phyloP scores from a whole-genome alignment of 2,113 vertebrate genomes.

The Thamnaconus septentrionalis region DNA sequence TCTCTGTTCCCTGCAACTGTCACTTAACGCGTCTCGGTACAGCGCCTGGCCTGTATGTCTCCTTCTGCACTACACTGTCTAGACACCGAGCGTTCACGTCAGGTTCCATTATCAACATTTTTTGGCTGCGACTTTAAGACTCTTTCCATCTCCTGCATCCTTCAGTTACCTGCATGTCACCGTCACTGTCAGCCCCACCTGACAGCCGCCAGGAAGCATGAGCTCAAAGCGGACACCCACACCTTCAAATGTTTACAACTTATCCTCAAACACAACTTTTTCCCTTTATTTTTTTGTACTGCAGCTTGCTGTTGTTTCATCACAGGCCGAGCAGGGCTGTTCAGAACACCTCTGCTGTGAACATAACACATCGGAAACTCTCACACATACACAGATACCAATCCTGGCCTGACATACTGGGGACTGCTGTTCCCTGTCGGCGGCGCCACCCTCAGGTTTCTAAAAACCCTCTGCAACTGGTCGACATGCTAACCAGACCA shows the following conservation, averaged over 20 bases:
- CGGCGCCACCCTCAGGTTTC: constrained; percentile 33
- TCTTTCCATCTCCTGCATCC: neutral
- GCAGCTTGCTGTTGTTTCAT: constrained; percentile 1
- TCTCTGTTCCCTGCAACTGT: neutral
- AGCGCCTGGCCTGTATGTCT: too few species aligned
- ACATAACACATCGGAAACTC: constrained; percentile 1
- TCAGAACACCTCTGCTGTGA: neutral
- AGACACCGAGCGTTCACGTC: too few species aligned
- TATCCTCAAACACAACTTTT: constrained; percentile 5
- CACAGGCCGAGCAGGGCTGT: neutral
- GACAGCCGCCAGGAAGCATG: neutral
- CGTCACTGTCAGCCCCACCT: neutral
- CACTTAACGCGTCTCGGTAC: too few species aligned
- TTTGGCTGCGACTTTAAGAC: neutral
- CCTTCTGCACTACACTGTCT: too few species aligned
- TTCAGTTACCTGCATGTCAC: neutral
- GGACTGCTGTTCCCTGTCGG: neutral
- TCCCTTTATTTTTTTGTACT: too few species aligned
- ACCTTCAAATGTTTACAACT: constrained; percentile 19
- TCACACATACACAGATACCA: neutral
- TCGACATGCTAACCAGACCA: constrained; percentile 15
- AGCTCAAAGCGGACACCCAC: neutral
- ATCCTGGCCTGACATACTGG: neutral
- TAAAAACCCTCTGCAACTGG: neutral
- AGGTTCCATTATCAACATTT: too few species aligned